Base-by-base conservation (phyloP, 2,797 vertebrate genomes). In the Micropoecilia bifurca region DNA sequence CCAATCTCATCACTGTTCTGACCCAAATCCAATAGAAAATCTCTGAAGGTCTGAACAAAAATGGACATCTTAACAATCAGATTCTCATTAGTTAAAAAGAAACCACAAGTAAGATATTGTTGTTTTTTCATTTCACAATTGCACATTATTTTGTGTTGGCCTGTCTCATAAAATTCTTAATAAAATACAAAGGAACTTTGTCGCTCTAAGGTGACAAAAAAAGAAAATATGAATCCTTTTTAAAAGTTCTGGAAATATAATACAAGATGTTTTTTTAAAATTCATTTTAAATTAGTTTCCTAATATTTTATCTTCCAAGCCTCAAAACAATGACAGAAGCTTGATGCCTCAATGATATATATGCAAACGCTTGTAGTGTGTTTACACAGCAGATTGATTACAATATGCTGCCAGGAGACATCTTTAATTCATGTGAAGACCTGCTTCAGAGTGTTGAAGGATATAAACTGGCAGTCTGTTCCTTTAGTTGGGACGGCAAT, bases 401-500 rank as follows among this genome's bases (percentile, higher is more conserved):
- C 20, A n/a, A 41, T 41, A 68, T 25, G 20, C 66, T 43, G 36
- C 30, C 14, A 22, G 33, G 3, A 66, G 9, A 20, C 6, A 39
- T 39, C 33, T 66, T 22, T 39, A 39, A 39, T 20, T 14, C 39
- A 6, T 45, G 66, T 43, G 9, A 45, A 14, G 20, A 68, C 20
- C 63, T 3, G 18, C 16, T 66, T 9, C 18, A 41, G 63, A 22
- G 3, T 36, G 63, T 57, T 16, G 50, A 81, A 79, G 53, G 77
- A 74, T 71, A 75, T 69, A 72, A 82, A 71, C 45, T 47, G 39
- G 73, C 75, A 76, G 61, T 95, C 93, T 92, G 91, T 86, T 94
- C 91, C 90, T 92, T 77, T 87, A 90, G 91, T 89, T 92, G 93
- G 75, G 86, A 91, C 81, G 90, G 90, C 91, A 94, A 94, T 94